phyloP scores from a whole-genome alignment of 2,888 invertebrate genomes.

The Silvanus unidentatus region DNA sequence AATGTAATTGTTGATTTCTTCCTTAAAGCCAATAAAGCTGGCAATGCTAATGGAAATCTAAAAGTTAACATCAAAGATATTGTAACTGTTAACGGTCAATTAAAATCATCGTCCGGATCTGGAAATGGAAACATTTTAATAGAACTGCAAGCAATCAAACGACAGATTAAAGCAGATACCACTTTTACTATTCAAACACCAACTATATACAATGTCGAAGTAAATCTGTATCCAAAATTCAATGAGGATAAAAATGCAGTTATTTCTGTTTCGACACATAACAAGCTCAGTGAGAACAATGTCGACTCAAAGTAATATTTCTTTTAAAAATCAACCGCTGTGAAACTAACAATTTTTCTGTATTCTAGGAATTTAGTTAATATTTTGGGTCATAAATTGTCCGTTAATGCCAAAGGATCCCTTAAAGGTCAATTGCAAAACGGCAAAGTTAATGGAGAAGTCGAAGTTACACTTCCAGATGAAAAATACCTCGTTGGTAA shows the following conservation, averaged over 20 bases:
- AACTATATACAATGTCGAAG: slow-evolving; percentile 54
- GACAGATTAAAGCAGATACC: slow-evolving; percentile 57
- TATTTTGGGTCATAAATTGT: slow-evolving; percentile 47
- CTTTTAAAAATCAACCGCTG: neutral
- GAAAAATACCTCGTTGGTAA: slow-evolving; percentile 47
- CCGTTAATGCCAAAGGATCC: slow-evolving; percentile 47
- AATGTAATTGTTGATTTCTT: slow-evolving; percentile 52
- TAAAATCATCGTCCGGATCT: slow-evolving; percentile 57
- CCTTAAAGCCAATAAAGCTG: slow-evolving; percentile 48
- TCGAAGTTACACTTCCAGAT: slow-evolving; percentile 50
- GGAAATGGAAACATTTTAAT: slow-evolving; percentile 57
- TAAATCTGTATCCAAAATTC: slow-evolving; percentile 62
- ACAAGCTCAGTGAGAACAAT: slow-evolving; percentile 49
- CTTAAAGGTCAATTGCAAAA: slow-evolving; percentile 44
- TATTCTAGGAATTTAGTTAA: slow-evolving; percentile 48
- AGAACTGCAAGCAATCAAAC: slow-evolving; percentile 55
- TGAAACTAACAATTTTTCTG: slow-evolving; percentile 3
- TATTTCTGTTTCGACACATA: slow-evolving; percentile 59
- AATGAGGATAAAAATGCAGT: slow-evolving; percentile 66
- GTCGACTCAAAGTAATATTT: slow-evolving; percentile 55
- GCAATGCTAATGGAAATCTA: slow-evolving; percentile 48
- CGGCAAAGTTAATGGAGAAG: slow-evolving; percentile 46
- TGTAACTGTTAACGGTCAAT: slow-evolving; percentile 58
- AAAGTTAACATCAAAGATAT: slow-evolving; percentile 57
- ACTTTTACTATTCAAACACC: slow-evolving; percentile 58